These are phyloP conservation scores for Malurus leucopterus DNA, from an alignment of 2,797 vertebrate genomes.

Conservation along the genomic window DNA sequence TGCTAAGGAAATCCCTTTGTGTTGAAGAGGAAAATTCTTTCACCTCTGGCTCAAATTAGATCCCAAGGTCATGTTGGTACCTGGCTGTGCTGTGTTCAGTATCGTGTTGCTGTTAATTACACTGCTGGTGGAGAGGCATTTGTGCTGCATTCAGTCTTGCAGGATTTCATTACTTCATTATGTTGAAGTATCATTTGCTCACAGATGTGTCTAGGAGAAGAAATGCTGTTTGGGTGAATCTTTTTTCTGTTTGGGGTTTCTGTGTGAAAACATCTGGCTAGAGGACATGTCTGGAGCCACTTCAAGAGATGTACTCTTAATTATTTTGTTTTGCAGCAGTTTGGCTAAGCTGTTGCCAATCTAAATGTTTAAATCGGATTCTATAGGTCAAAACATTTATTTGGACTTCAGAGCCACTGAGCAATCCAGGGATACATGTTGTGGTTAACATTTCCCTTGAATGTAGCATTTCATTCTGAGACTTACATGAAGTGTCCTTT, in stretches of 20 bases:
- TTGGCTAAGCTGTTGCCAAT: neutral
- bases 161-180: constrained; percentile 53
- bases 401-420: neutral
- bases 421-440: neutral
- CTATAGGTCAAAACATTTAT: neutral
- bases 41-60: neutral
- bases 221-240: constrained; percentile 20
- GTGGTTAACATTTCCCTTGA: neutral
- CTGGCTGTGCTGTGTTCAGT: neutral
- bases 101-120: neutral
- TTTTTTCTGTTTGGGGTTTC: neutral
- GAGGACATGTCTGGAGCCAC: neutral
- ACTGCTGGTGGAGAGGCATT: neutral
- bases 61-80: neutral
- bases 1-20: neutral
- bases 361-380: neutral
- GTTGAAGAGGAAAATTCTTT: neutral
- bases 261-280: constrained; percentile 14
- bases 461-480: neutral
- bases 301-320: neutral
- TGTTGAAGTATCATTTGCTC: constrained; percentile 29
- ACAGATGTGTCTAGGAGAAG: constrained; percentile 29
- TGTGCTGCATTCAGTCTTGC: neutral
- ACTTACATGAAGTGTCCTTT: neutral
- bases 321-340: constrained; percentile 4